These are phyloP conservation scores for Catalaphyllia jardinei DNA, from an alignment of 64 coral and sea anemone genomes.

Conservation along the genomic window DNA sequence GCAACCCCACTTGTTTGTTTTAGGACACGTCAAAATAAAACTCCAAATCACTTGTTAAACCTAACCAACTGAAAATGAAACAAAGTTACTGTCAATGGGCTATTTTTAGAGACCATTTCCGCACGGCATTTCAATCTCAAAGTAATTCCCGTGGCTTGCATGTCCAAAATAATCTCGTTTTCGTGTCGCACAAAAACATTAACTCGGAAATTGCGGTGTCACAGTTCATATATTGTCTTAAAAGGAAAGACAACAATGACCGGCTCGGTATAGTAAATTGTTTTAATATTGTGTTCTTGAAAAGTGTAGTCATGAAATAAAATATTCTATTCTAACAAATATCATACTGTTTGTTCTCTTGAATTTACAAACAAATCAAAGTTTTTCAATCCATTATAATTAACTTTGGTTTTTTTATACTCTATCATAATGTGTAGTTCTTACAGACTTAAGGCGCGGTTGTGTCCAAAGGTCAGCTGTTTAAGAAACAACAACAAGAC, in stretches of 20 bases:
- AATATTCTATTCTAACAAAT: conserved; percentile 4
- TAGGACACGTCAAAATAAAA: too few relatives aligned
- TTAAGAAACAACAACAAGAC: background rate
- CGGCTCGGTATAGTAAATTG: background rate
- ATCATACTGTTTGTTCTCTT: conserved; percentile 42
- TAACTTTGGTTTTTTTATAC: background rate
- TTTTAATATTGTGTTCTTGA: conserved; percentile 6
- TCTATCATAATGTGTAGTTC: background rate
- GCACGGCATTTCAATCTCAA: too few relatives aligned
- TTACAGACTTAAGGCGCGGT: background rate
- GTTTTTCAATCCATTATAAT: background rate
- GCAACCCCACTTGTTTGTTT: too few relatives aligned
- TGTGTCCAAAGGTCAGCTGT: background rate
- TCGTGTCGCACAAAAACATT: background rate
- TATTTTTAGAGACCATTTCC: too few relatives aligned
- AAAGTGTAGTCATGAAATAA: conserved; percentile 36
- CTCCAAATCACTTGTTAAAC: too few relatives aligned
- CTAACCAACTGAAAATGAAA: too few relatives aligned
- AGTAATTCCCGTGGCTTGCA: too few relatives aligned
- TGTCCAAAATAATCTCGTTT: background rate
- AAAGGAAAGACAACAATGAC: background rate
- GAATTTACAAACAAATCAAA: conserved; percentile 29
- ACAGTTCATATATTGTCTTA: background rate
- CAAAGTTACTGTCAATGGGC: too few relatives aligned
- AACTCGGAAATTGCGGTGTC: background rate